A percentile compares a stretch with the other conserved stretches of the same genome.
These are phyloP conservation scores for Henricia sp. DNA, from an alignment of 53 echinoderm and acorn worm species.

Conservation along the genomic window DNA sequence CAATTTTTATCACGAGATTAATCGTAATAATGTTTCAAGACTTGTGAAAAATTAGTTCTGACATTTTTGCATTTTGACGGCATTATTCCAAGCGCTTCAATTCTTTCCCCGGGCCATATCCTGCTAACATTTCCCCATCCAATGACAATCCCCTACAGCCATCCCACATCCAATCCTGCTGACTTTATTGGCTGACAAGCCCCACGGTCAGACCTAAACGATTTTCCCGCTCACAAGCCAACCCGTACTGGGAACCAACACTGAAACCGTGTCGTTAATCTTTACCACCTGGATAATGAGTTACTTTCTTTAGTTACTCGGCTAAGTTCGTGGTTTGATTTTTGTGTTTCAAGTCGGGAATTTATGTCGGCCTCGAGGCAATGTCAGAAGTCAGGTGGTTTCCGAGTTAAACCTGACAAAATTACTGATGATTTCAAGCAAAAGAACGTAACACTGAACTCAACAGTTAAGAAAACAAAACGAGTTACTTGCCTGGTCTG, in stretches of 20 bases:
- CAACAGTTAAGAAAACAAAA: background rate
- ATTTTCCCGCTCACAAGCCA: conserved; percentile 35
- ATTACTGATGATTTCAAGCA: background rate
- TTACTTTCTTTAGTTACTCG: conserved; percentile 10
- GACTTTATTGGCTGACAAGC: conserved; percentile 48
- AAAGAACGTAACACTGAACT: background rate
- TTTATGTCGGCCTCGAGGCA: background rate
- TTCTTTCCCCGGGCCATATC: background rate
- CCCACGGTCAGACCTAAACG: conserved; percentile 46
- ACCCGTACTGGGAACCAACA: conserved; percentile 5
- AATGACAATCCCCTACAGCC: conserved; percentile 25
- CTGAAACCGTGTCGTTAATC: background rate
- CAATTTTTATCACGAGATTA: too few relatives aligned
- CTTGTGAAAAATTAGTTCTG: too few relatives aligned
- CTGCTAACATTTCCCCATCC: conserved; percentile 7
- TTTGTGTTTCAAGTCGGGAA: background rate
- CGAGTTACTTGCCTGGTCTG: background rate
- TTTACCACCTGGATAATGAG: conserved; percentile 14
- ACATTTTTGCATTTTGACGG: too few relatives aligned
- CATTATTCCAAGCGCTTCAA: background rate
- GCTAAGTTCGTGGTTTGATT: background rate
- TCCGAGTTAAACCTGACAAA: too few relatives aligned
- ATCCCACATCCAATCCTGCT: conserved; percentile 23
- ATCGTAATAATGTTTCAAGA: too few relatives aligned
- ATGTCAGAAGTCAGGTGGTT: too few relatives aligned